A percentile compares a stretch with the other conserved stretches of the same genome.
Conservation (phyloP, 2,888 invertebrate species). For the Rhamphomyia laevipes region DNA sequence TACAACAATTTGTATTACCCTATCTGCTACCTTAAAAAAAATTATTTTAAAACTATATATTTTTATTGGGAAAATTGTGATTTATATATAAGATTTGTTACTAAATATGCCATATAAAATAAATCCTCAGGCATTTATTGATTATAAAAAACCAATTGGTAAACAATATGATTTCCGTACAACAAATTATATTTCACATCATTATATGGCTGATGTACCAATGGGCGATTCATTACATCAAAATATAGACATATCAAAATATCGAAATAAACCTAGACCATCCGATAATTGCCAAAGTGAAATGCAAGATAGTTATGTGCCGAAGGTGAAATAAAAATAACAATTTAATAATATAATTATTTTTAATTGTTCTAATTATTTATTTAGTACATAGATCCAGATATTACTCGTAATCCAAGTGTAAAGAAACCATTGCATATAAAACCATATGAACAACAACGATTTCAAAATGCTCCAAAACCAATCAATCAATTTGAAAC, state of each 20-base stretch:
- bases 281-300: constrained; percentile 18
- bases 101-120: too few relatives aligned
- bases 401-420: constrained; percentile 23
- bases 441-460: constrained; percentile 25
- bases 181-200: constrained; percentile 26
- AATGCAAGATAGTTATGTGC: constrained; percentile 19
- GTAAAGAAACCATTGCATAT: constrained; percentile 17
- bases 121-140: constrained; percentile 18
- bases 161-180: constrained; percentile 28
- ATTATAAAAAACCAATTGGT: constrained; percentile 24
- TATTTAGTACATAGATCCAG: constrained; percentile 22
- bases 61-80: too few relatives aligned
- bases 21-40: too few relatives aligned
- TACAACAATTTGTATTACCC: too few relatives aligned
- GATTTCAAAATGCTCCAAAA: constrained; percentile 23
- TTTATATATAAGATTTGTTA: too few relatives aligned
- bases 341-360: too few relatives aligned
- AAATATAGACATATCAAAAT: too few relatives aligned
- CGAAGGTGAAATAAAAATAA: constrained; percentile 23
- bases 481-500: constrained; percentile 23
- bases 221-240: too few relatives aligned
- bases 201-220: constrained; percentile 20
- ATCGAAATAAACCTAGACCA: not conserved
- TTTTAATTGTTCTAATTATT: not conserved
- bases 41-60: too few relatives aligned